A percentile compares a stretch with the other conserved stretches of the same genome.
Conservation (phyloP, 2,797 vertebrate genomes). For the Gouania willdenowi region DNA sequence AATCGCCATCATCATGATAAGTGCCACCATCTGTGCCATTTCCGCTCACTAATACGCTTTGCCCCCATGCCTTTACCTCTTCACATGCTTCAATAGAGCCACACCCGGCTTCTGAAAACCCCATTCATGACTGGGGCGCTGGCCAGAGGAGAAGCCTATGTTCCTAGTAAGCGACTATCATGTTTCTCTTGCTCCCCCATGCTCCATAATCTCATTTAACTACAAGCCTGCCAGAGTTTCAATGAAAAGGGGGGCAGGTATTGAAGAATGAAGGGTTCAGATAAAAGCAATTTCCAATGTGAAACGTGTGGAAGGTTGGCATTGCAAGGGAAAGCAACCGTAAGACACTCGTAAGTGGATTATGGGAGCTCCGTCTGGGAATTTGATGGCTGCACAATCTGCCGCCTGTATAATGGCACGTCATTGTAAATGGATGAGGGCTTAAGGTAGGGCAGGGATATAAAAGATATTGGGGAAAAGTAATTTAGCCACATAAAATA, state of each 20-base stretch:
- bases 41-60: conserved; percentile 61
- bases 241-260: conserved; percentile 57
- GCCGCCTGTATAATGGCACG: conserved; percentile 12
- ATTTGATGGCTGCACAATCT: conserved; percentile 27
- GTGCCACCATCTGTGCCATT: conserved; percentile 63
- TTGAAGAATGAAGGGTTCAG: conserved; percentile 17
- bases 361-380: conserved; percentile 52
- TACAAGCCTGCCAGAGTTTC: conserved; percentile 50
- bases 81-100: conserved; percentile 44
- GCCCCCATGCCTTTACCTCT: conserved; percentile 47
- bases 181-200: conserved; percentile 46
- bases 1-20: conserved; percentile 64
- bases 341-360: conserved; percentile 69
- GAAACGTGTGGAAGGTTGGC: conserved; percentile 14
- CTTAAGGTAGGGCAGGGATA: conserved; percentile 25
- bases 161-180: conserved; percentile 59
- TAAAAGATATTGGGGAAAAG: conserved; percentile 20
- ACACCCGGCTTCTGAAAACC: conserved; percentile 34
- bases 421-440: conserved; percentile 37
- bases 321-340: conserved; percentile 24
- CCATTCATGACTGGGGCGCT: conserved; percentile 35
- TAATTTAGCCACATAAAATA: too few species aligned
- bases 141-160: conserved; percentile 36
- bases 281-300: conserved; percentile 56
- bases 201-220: conserved; percentile 68